These are phyloP conservation scores for Echeneis naucrates DNA, from an alignment of 2,797 vertebrate genomes.

Conservation along the genomic window DNA sequence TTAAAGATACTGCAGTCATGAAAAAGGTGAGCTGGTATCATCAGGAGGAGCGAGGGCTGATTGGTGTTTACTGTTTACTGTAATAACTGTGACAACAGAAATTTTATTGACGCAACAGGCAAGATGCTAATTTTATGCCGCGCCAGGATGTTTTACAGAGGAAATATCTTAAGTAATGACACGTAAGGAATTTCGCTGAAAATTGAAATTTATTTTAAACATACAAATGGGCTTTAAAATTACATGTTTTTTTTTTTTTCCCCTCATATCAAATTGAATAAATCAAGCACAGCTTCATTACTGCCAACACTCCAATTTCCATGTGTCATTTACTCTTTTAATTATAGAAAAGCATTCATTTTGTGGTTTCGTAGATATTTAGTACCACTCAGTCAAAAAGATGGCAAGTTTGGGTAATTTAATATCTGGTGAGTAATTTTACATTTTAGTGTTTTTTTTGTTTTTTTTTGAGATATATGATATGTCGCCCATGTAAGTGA, in stretches of 20 bases:
- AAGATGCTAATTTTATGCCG: neutral
- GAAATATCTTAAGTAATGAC: conserved; percentile 3
- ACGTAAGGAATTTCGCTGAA: neutral
- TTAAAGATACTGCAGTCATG: neutral
- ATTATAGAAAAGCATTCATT: conserved; percentile 16
- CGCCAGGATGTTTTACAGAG: neutral
- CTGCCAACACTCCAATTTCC: conserved; percentile 12
- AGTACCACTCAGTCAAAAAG: neutral
- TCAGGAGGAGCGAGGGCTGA: neutral
- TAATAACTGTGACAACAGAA: neutral
- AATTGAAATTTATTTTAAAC: neutral
- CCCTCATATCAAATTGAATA: neutral
- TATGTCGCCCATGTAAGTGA: too few relatives aligned
- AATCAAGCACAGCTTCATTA: conserved; percentile 3
- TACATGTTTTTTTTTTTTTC: conserved; percentile 15
- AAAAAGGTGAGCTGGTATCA: neutral
- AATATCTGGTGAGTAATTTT: neutral
- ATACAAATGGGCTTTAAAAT: neutral
- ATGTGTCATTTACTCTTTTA: conserved; percentile 20
- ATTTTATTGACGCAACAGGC: neutral
- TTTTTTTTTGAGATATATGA: neutral
- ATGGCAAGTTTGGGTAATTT: neutral
- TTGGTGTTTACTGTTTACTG: conserved; percentile 7
- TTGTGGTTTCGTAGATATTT: neutral
- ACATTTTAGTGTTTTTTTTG: neutral